Evolutionary conservation across 2,888 invertebrate genomes (phyloP), one percentile per base, ranked within the genome.

Genomic region (Hoplodrina ambigua): DNA sequence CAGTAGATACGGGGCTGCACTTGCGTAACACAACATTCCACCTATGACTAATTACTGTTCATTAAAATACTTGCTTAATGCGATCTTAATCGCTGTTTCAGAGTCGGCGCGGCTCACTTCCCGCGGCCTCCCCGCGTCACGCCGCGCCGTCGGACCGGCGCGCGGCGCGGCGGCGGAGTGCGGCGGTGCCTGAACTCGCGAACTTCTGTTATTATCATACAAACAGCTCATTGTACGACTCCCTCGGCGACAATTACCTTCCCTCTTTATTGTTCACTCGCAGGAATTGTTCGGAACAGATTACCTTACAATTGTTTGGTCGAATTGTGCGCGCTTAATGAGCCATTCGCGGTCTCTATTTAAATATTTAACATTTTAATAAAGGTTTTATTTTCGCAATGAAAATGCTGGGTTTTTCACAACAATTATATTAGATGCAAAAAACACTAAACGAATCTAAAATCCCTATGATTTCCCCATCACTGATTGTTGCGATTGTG

Each of bases 21-120:
- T 84, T 71, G 72, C 72, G 74, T 67, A 59, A 72, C 74, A 20
- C 37, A 52, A 78, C 69, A 83, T 82, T 72, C 77, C 80, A 33
- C 62, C 81, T 80, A 79, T 83, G 84, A 82, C 82, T 84, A 87
- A 88, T 84, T 87, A 84, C 75, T 61, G 84, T 85, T 89, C 75
- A 86, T 89, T 88, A 89, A 89, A 80, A 89, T 89, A 79, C 82
- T 86, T 83, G 85, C 82, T 78, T 78, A 82, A 81, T 81, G 83
- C 81, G 85, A 88, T 88, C 87, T 88, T 64, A 75, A 82, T 81
- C 78, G 71, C 55, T 53, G 55, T 20, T 41, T 10, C 20, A n/a
- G 41, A 25, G 17, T 19, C 37, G 41, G 25, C 63, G 57, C 54
- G 64, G 56, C 54, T 62, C 63, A 54, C 49, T 75, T 68, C 82